These are phyloP conservation scores for Garrulus glandarius DNA, from an alignment of 2,797 vertebrate genomes.

Conservation along the genomic window DNA sequence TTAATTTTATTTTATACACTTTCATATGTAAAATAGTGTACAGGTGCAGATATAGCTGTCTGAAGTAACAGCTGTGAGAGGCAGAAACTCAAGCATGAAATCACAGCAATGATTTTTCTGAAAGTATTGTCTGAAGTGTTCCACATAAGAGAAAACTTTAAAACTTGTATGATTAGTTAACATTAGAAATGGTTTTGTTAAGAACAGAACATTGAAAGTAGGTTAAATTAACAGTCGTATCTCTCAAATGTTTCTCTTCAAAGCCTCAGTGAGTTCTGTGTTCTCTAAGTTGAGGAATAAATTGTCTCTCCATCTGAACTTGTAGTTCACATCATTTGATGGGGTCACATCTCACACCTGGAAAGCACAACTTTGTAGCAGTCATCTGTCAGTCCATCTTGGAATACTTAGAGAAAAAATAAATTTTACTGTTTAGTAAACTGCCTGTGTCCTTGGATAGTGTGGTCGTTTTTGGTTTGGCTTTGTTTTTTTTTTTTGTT, in stretches of 20 bases:
- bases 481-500: not conserved
- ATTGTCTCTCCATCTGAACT: not conserved
- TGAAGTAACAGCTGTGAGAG: not conserved
- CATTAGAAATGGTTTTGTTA: not conserved
- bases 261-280: not conserved
- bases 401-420: not conserved
- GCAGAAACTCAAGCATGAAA: not conserved
- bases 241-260: not conserved
- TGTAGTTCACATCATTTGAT: not conserved
- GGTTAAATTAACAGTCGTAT: not conserved
- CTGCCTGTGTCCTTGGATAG: not conserved
- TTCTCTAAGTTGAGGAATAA: not conserved
- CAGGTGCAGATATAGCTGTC: not conserved
- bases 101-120: not conserved
- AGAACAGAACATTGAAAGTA: not conserved
- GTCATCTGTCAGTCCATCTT: not conserved
- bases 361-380: not conserved
- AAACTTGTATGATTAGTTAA: not conserved
- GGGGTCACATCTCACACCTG: not conserved
- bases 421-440: not conserved
- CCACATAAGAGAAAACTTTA: not conserved
- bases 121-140: not conserved
- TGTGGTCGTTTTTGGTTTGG: not conserved
- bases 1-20: not conserved
- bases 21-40: not conserved